Percentiles rank a stretch among this genome's conserved stretches.
These are phyloP conservation scores for Acarapis woodi DNA, from an alignment of 1,140 invertebrate species.

Conservation along the genomic window DNA sequence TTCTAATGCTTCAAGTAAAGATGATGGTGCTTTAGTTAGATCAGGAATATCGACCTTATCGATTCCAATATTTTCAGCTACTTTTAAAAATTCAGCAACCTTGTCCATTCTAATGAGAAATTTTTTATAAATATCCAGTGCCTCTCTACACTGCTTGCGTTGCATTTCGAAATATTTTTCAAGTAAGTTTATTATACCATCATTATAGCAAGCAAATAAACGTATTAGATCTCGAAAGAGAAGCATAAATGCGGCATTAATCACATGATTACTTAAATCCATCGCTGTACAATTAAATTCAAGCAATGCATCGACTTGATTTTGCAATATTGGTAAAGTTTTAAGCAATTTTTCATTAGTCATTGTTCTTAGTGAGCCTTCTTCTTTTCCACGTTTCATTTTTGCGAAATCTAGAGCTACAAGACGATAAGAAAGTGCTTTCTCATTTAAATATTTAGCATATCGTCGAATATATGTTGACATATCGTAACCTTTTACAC, in stretches of 20 bases:
- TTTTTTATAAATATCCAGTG: constrained; percentile 93
- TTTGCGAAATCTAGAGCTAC: constrained; percentile 99
- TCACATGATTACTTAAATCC: constrained; percentile 90
- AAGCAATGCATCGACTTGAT: constrained; percentile 71
- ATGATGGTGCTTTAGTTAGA: constrained; percentile 92
- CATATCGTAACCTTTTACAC: constrained; percentile 91
- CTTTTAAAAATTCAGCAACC: constrained; percentile 91
- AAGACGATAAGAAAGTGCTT: constrained; percentile 82
- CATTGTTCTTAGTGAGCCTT: constrained; percentile 85
- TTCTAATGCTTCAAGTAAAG: constrained; percentile 82
- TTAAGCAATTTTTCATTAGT: constrained; percentile 87
- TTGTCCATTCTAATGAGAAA: constrained; percentile 95
- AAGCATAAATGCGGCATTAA: constrained; percentile 93
- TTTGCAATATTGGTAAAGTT: constrained; percentile 76
- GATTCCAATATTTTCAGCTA: constrained; percentile 89
- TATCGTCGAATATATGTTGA: constrained; percentile 93
- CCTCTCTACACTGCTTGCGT: constrained; percentile 83
- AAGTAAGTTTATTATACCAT: constrained; percentile 94
- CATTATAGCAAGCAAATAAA: constrained; percentile 97
- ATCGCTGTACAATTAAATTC: constrained; percentile 93
- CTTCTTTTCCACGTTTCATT: constrained; percentile 91
- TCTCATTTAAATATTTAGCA: constrained; percentile 95
- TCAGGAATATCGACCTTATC: constrained; percentile 97
- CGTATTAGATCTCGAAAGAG: constrained; percentile 94
- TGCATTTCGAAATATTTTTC: constrained; percentile 96